phyloP scores from a whole-genome alignment of 1,140 invertebrate species.

The Drosophila orosa region DNA sequence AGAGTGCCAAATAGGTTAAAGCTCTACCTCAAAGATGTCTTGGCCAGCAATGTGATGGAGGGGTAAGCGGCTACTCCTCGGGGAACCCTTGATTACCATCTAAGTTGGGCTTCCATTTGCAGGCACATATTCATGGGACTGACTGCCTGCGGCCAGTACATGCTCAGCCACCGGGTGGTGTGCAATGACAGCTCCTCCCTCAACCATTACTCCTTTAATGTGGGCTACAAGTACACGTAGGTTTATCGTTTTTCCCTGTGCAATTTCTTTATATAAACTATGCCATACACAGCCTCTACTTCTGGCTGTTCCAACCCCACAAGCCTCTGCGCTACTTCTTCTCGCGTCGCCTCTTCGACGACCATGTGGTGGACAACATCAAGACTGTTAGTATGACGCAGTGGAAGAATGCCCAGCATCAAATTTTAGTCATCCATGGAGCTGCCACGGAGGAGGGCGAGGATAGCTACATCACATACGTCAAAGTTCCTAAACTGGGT shows the following conservation, averaged over 20 bases:
- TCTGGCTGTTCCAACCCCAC: constrained; percentile 82
- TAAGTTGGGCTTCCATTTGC: constrained; percentile 43
- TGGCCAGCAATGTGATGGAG: constrained; percentile 82
- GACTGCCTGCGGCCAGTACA: constrained; percentile 95
- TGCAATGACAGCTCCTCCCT: constrained; percentile 84
- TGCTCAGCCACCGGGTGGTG: constrained; percentile 92
- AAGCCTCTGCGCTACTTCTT: constrained; percentile 73
- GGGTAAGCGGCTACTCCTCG: constrained; percentile 56
- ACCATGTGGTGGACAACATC: constrained; percentile 86
- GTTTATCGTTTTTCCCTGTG: constrained; percentile 1
- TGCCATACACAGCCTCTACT: constrained; percentile 62
- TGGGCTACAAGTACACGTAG: constrained; percentile 83
- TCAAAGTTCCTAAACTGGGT: constrained; percentile 84
- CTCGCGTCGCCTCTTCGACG: constrained; percentile 86
- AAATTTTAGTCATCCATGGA: constrained; percentile 86
- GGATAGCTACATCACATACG: constrained; percentile 82
- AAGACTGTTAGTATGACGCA: constrained; percentile 86
- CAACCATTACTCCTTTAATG: constrained; percentile 80
- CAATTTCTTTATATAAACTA: background rate
- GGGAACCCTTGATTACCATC: background rate
- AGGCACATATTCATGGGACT: constrained; percentile 96
- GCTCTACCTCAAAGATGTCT: constrained; percentile 87
- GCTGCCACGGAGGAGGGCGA: constrained; percentile 78
- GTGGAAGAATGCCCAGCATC: constrained; percentile 86
- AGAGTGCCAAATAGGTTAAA: constrained; percentile 87